Base-by-base conservation (phyloP, 2,113 vertebrate species). In the Fulmarus glacialis region DNA sequence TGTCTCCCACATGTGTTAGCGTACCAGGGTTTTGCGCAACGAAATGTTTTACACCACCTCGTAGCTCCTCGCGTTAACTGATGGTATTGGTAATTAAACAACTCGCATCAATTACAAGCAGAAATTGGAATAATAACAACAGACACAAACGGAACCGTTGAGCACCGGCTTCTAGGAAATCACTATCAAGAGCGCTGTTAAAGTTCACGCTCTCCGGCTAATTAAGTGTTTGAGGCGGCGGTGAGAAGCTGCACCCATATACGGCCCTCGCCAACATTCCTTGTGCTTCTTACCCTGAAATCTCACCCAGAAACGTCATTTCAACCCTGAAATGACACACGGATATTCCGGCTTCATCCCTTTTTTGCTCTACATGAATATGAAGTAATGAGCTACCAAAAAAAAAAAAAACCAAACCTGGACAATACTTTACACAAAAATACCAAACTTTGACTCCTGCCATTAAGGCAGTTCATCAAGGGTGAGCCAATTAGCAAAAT, bases 1-100 rank as follows among this genome's bases (percentile, higher is more conserved):
- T 58, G 30, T 66, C 63, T 81, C 81, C 13, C 42, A 15, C 0
- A 0, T 13, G 29, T 15, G 32, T 47, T 21, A 4, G 2, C 1
- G 2, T 18, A 40, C 26, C 18, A 59, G 23, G 19, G 18, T 17
- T 68, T 73, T 48, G 50, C 3, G 1, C 1, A 3, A 58, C 3
- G 1, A 87, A 72, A 27, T 9, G n/a, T 47, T 90, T 48, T 45
- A n/a, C 26, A 38, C 4, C 26, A 67, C 56, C 38, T 71, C 4
- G 0, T 2, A 79, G 56, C 48, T 72, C 47, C 34, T 32, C 4
- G 0, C 4, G 1, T n/a, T 85, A 58, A 87, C 38, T 47, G 34
- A 32, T 15, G 14, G 43, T 11, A 22, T 6, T 23, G 20, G 13
- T 60, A 90, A 94, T 88, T 90, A 91, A 89, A 64, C 30, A 90